phyloP scores from a whole-genome alignment of 2,113 vertebrate genomes.

The Tragelaphus strepsiceros region DNA sequence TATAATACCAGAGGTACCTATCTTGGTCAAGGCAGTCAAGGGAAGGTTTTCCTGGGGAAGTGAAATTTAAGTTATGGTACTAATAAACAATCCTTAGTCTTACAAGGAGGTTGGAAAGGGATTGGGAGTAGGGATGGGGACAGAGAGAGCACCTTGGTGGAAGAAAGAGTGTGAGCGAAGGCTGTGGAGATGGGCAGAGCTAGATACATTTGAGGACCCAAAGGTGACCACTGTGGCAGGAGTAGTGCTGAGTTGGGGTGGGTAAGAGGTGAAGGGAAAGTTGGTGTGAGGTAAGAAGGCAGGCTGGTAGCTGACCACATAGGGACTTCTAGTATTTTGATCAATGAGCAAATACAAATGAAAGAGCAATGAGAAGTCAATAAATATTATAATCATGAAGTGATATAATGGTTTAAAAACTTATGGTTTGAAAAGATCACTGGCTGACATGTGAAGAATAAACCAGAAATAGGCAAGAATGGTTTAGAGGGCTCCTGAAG shows the following conservation, averaged over 20 bases:
- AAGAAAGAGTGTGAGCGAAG: neutral
- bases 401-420: neutral
- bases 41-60: neutral
- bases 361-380: neutral
- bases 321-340: neutral
- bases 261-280: neutral
- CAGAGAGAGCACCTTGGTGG: neutral
- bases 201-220: neutral
- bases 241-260: neutral
- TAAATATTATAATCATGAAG: neutral
- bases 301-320: neutral
- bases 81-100: neutral
- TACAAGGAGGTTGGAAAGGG: neutral
- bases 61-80: neutral
- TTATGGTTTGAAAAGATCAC: neutral
- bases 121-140: neutral
- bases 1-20: neutral
- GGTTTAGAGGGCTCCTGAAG: neutral
- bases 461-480: neutral
- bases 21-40: neutral
- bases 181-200: neutral
- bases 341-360: neutral
- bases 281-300: neutral
- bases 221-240: neutral
- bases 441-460: neutral